These are phyloP conservation scores for Maconellicoccus hirsutus DNA, from an alignment of 1,140 invertebrate species.

Conservation along the genomic window DNA sequence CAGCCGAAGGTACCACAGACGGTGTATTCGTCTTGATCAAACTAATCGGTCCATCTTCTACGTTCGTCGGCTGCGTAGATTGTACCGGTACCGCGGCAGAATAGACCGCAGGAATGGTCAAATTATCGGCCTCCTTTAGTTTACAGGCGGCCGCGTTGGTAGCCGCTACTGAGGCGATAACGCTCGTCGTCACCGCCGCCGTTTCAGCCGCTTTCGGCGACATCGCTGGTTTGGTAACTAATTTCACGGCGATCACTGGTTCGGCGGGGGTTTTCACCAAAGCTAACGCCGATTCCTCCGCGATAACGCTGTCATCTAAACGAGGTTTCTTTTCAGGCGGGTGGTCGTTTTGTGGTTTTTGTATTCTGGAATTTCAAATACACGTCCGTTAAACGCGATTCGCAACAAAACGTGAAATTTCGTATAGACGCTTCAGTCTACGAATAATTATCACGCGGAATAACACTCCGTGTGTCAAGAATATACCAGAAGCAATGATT, in stretches of 20 bases:
- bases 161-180: not conserved
- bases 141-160: not conserved
- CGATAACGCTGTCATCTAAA: not conserved
- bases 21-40: constrained; percentile 16
- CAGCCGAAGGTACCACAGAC: constrained; percentile 12
- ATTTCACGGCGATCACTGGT: not conserved
- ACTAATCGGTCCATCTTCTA: constrained; percentile 10
- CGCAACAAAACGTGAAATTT: too few relatives aligned
- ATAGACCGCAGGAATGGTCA: constrained; percentile 19
- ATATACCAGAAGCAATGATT: too few relatives aligned
- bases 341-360: not conserved
- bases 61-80: not conserved
- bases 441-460: too few relatives aligned
- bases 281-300: not conserved
- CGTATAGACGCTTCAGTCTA: too few relatives aligned
- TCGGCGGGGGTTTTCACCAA: not conserved
- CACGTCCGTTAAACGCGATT: too few relatives aligned
- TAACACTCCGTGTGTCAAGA: too few relatives aligned
- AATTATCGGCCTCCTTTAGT: constrained; percentile 10
- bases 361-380: not conserved
- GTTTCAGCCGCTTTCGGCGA: not conserved
- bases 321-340: constrained; percentile 12
- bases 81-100: constrained; percentile 14
- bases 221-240: not conserved
- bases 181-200: not conserved